phyloP scores from a whole-genome alignment of 2,888 invertebrate species.

The Cantharis rustica region DNA sequence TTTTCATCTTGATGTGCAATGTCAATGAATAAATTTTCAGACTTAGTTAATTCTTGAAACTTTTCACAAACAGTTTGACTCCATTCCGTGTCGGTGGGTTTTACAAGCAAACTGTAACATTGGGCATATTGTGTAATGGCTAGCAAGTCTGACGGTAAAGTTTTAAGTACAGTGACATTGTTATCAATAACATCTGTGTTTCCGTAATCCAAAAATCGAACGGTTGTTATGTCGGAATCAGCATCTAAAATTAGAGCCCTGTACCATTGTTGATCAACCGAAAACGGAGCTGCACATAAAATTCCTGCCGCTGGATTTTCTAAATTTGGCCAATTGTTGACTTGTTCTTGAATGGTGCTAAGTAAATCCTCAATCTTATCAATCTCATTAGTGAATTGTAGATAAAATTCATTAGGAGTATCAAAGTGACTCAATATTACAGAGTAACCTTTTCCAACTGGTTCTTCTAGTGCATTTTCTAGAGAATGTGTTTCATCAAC shows the following conservation, averaged over 20 bases:
- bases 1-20: slow-evolving; percentile 60
- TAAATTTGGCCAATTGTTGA: slow-evolving; percentile 57
- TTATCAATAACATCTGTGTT: slow-evolving; percentile 77
- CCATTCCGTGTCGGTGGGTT: slow-evolving; percentile 70
- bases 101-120: slow-evolving; percentile 70
- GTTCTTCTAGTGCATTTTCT: neutral
- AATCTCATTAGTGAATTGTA: slow-evolving; percentile 66
- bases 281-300: slow-evolving; percentile 78
- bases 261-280: slow-evolving; percentile 88
- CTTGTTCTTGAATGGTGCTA: slow-evolving; percentile 65
- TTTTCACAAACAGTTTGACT: slow-evolving; percentile 63
- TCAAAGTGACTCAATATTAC: slow-evolving; percentile 75
- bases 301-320: slow-evolving; percentile 65
- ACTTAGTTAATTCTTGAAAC: slow-evolving; percentile 55
- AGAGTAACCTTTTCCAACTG: neutral
- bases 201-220: slow-evolving; percentile 79
- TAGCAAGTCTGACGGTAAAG: slow-evolving; percentile 64
- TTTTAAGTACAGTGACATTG: slow-evolving; percentile 64
- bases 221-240: slow-evolving; percentile 74
- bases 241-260: slow-evolving; percentile 85
- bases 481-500: neutral
- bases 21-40: slow-evolving; percentile 34
- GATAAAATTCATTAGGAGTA: slow-evolving; percentile 76
- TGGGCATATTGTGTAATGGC: slow-evolving; percentile 62
- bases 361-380: slow-evolving; percentile 66